Base-by-base conservation (phyloP, 2,797 vertebrate species). In the Esox lucius region DNA sequence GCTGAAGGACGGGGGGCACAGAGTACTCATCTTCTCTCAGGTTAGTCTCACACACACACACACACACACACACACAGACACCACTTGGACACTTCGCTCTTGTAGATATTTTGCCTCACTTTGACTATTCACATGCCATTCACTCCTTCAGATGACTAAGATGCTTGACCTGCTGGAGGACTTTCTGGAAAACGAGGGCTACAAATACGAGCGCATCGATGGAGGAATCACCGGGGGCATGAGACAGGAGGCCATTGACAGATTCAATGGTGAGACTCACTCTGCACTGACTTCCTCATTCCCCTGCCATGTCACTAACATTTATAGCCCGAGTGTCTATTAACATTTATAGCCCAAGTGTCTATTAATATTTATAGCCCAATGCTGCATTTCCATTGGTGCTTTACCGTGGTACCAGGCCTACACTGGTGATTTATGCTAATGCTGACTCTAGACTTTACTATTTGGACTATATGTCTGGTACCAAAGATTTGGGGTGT, bases 21-120 rank as follows among this genome's bases (percentile, higher is more conserved):
- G 98, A 26, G 98, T 99, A 13, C 97, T 99, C 1, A 95, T 99
- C 87, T 99, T 99, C 88, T 99, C 98, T 76, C 98, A 99, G 96
- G 98, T 98, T 84, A 26, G 2, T 0, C 24, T 0, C 39, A 19
- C 53, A 33, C 67, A 33, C 59, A 15, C 13, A 48, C 26, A 64
- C 62, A 17, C 61, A 28, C 26, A 6, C 17, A 17, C 68, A 22
- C 53, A 48, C 68, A 48, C 59, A 15, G 7, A 59, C 7, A 8
- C 28, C 51, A 59, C 56, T 59, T 24, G 22, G n/a, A 12, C 9
- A 59, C 5, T 59, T n/a, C 15, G 31, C 28, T 12, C 22, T n/a
- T 19, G 2, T 59, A 24, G 56, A 59, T n/a, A 26, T 64, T 46
- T 46, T 49, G n/a, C 42, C 22, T 51, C 5, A 22, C 22, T 46